Evolutionary conservation across 2,888 invertebrate genomes (phyloP).

Genomic region (Junonia oenone): DNA sequence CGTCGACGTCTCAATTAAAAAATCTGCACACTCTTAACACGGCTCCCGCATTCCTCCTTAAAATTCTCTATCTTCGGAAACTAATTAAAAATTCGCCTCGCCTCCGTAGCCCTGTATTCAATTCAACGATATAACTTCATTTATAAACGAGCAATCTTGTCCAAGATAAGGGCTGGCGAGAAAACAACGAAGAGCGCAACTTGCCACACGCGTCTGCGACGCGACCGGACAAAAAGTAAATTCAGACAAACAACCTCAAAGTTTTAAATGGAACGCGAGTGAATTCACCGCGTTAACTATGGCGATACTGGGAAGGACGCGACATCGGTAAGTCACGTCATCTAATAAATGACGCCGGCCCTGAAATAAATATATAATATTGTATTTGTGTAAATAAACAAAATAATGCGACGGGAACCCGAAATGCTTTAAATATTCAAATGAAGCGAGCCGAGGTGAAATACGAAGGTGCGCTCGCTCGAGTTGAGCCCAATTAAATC

Average conservation of each 20-base stretch:
- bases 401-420: conserved; percentile 70
- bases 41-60: conserved; percentile 70
- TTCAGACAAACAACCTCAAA: conserved; percentile 63
- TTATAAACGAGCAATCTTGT: conserved; percentile 79
- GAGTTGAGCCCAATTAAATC: conserved; percentile 79
- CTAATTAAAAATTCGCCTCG: conserved; percentile 79
- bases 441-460: conserved; percentile 78
- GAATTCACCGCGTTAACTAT: conserved; percentile 76
- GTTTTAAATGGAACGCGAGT: conserved; percentile 75
- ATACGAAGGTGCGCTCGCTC: conserved; percentile 77
- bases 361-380: conserved; percentile 78
- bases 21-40: conserved; percentile 62
- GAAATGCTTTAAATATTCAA: conserved; percentile 80
- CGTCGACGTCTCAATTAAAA: conserved; percentile 72
- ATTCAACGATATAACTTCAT: conserved; percentile 79
- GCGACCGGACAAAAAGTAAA: conserved; percentile 59
- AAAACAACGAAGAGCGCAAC: conserved; percentile 75
- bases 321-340: conserved; percentile 78
- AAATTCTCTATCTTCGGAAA: conserved; percentile 78
- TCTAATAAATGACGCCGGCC: conserved; percentile 73
- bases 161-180: conserved; percentile 73
- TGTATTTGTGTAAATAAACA: conserved; percentile 71
- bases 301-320: conserved; percentile 78
- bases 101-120: conserved; percentile 68
- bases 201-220: conserved; percentile 68